Evolutionary conservation across 2,888 invertebrate genomes (phyloP).

Genomic region (Ophioninae sp.): DNA sequence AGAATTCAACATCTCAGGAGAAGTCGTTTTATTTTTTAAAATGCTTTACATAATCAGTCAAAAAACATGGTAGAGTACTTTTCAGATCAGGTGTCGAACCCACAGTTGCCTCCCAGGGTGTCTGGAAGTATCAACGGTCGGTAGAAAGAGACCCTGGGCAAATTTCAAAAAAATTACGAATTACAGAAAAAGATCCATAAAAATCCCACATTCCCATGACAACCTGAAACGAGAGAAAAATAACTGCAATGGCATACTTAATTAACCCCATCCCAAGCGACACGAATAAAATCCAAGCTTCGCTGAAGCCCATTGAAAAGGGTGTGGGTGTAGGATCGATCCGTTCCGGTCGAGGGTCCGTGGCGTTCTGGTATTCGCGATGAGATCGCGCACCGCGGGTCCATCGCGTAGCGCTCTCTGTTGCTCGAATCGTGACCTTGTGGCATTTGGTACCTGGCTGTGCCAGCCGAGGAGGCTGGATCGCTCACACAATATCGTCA

Average conservation of each 20-base stretch:
- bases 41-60: neutral
- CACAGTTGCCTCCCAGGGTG: neutral
- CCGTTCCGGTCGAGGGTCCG: slow-evolving; percentile 24
- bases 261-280: too few relatives aligned
- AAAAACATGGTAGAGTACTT: neutral
- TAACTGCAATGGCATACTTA: neutral
- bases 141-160: neutral
- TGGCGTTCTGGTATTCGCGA: slow-evolving; percentile 2
- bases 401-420: slow-evolving; percentile 65
- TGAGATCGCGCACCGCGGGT: slow-evolving; percentile 26
- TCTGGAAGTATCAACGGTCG: neutral
- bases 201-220: neutral
- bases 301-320: neutral
- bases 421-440: slow-evolving; percentile 77
- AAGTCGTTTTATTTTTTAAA: neutral
- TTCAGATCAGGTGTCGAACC: neutral
- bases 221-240: neutral
- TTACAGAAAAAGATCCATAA: neutral
- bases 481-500: slow-evolving; percentile 61
- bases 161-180: neutral
- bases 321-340: neutral
- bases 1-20: neutral
- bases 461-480: slow-evolving; percentile 74
- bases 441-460: slow-evolving; percentile 80
- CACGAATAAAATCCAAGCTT: neutral